These are phyloP conservation scores for Chromis chromis DNA, from an alignment of 2,797 vertebrate species.

Conservation along the genomic window DNA sequence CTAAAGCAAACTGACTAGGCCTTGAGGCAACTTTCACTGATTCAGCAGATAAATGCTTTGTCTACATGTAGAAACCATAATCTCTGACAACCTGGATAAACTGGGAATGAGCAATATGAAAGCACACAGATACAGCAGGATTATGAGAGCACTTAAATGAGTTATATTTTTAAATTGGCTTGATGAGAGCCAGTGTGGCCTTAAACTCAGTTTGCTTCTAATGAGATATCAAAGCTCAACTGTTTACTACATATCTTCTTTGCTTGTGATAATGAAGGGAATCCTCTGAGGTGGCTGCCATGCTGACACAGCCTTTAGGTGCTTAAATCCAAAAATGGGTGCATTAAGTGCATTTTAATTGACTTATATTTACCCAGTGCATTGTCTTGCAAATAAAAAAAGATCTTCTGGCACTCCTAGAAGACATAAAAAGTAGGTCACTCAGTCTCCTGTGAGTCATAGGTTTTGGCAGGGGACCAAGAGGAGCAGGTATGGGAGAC, in stretches of 20 bases:
- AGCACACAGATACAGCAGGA: constrained; percentile 51
- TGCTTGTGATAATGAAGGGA: constrained; percentile 70
- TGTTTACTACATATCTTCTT: constrained; percentile 65
- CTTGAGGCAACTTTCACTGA: constrained; percentile 59
- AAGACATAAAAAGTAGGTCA: constrained; percentile 87
- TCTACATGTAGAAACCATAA: constrained; percentile 61
- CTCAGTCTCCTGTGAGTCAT: constrained; percentile 86
- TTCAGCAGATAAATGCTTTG: constrained; percentile 59
- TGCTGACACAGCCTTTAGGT: constrained; percentile 79
- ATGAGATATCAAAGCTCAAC: constrained; percentile 72
- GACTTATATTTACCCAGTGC: constrained; percentile 79
- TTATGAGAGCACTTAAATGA: constrained; percentile 64
- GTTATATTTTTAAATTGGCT: constrained; percentile 70
- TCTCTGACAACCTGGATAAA: constrained; percentile 62
- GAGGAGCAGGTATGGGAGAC: constrained; percentile 80
- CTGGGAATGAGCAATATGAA: constrained; percentile 52
- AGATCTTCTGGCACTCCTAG: constrained; percentile 79
- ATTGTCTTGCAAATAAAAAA: constrained; percentile 77
- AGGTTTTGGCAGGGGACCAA: constrained; percentile 83
- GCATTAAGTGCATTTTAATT: constrained; percentile 79
- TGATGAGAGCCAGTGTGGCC: constrained; percentile 63
- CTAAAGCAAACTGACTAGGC: constrained; percentile 63
- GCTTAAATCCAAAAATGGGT: constrained; percentile 72
- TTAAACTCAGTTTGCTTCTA: constrained; percentile 73
- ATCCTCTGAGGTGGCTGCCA: constrained; percentile 66